Percentiles rank a stretch among this genome's conserved stretches.
Evolutionary conservation across 1,140 invertebrate genomes (phyloP).

Genomic region (Macrobrachium rosenbergii): DNA sequence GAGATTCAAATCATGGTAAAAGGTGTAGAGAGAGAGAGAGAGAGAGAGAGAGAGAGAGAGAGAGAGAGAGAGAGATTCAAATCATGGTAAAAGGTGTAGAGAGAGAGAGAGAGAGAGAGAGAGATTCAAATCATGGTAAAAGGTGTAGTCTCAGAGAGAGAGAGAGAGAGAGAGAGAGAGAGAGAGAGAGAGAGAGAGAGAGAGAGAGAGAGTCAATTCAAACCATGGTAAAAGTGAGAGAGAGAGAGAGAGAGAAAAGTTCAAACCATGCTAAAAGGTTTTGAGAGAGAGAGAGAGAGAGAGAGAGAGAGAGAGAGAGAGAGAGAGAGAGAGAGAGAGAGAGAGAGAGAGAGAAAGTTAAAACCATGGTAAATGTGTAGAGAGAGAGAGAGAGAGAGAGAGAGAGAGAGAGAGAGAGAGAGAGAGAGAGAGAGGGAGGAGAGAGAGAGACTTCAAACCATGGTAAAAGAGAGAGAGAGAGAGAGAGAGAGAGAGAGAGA

Average conservation of each 20-base stretch:
- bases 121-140: background rate
- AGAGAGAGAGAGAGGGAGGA: conserved; percentile 3
- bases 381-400: background rate
- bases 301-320: background rate
- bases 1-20: no score
- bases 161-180: conserved; percentile 5
- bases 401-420: background rate
- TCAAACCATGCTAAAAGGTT: no score
- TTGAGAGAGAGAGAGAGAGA: conserved; percentile 11
- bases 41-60: background rate
- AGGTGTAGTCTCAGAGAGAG: background rate
- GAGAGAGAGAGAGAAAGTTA: background rate
- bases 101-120: conserved; percentile 20
- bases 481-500: background rate
- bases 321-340: conserved; percentile 3
- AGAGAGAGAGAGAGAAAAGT: background rate
- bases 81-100: no score
- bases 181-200: conserved; percentile 10
- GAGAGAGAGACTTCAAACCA: no score
- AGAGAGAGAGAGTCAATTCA: background rate
- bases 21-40: no score
- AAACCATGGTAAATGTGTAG: no score
- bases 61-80: background rate
- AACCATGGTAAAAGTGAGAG: background rate
- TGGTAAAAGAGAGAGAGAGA: conserved; percentile 3